Percentiles rank a stretch among this genome's conserved stretches.
Conservation (phyloP, 2,888 invertebrate species). For the Augochlorella aurata region DNA sequence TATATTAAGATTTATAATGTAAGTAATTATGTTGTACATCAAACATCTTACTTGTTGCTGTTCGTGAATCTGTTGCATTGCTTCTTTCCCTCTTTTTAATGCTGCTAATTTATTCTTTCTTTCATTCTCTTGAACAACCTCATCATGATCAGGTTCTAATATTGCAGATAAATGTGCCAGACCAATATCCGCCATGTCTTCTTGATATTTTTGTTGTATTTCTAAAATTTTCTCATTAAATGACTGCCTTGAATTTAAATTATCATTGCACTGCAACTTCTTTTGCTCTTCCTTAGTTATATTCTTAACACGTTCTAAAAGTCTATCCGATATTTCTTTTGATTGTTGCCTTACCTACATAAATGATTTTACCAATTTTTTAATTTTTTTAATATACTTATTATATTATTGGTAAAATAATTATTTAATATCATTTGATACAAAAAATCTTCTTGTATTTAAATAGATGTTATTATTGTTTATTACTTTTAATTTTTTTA, state of each 20-base stretch:
- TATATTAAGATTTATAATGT: slow-evolving; percentile 13
- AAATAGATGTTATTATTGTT: not conserved
- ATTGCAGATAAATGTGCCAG: slow-evolving; percentile 82
- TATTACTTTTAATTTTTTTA: not conserved
- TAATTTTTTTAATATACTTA: not conserved
- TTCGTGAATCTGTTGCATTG: slow-evolving; percentile 76
- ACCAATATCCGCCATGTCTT: slow-evolving; percentile 83
- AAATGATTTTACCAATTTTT: slow-evolving; percentile 5
- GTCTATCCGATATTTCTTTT: slow-evolving; percentile 84
- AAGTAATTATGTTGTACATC: slow-evolving; percentile 7
- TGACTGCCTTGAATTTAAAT: slow-evolving; percentile 83
- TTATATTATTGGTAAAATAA: slow-evolving; percentile 13
- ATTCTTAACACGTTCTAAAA: slow-evolving; percentile 83
- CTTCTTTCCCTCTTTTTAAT: slow-evolving; percentile 80
- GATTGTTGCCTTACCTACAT: slow-evolving; percentile 85
- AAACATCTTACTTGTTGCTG: slow-evolving; percentile 70
- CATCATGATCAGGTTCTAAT: slow-evolving; percentile 78
- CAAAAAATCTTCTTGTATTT: not conserved
- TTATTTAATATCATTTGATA: slow-evolving; percentile 22
- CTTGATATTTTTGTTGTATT: slow-evolving; percentile 83
- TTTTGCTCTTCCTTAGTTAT: slow-evolving; percentile 83
- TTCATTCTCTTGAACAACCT: slow-evolving; percentile 68
- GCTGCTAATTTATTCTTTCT: slow-evolving; percentile 76
- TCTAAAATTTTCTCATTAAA: slow-evolving; percentile 83
- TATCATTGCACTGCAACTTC: slow-evolving; percentile 83